Base-by-base conservation (phyloP, 2,888 invertebrate genomes). In the Nowickia ferox region DNA sequence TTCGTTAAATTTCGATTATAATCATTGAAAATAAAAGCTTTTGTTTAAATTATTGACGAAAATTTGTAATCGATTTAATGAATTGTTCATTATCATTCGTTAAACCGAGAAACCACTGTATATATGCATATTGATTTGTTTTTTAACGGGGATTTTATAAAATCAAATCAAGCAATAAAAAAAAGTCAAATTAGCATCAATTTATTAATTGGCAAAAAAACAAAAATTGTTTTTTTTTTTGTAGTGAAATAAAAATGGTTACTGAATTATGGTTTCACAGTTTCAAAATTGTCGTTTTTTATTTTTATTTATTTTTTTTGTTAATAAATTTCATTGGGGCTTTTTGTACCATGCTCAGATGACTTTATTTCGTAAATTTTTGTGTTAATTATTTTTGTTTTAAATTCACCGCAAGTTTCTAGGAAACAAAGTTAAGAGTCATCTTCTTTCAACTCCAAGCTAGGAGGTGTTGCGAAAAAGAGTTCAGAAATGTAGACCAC, bases 151-250 rank as follows among this genome's bases (percentile, higher is more conserved):
- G 71, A 19, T 75, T 84, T 80, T 69, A n/a, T 22, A n/a, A 66
- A 77, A 68, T 40, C 44, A 74, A 71, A 55, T 55, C 30, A 42
- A 51, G n/a, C 42, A 22, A n/a, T 46, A 65, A 65, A 65, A 30
- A 44, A 68, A 38, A 19, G 19, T 42, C 38, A 76, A 84, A 84
- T 84, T 84, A 84, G 38, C 84, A 84, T 80, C 44, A 11, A n/a
- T 59, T 71, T 66, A 80, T 66, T 84, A 84, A 84, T 76, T 84
- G 42, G 6, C 17, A 48, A 76, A 69, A 19, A 57, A 38, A 55
- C 30, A 38, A 75, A 51, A 19, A 1, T 15, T 30, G 10, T 1
- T 72, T 19, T 10, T 74, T n/a, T 30, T 53, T 61, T 53, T 30
- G 30, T 30, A 30, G 22, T 38, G 15, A 40, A 22, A 9, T 42